Evolutionary conservation across 2,888 invertebrate species (phyloP), one percentile per base, ranked within the genome.

Genomic region (Tuta absoluta): DNA sequence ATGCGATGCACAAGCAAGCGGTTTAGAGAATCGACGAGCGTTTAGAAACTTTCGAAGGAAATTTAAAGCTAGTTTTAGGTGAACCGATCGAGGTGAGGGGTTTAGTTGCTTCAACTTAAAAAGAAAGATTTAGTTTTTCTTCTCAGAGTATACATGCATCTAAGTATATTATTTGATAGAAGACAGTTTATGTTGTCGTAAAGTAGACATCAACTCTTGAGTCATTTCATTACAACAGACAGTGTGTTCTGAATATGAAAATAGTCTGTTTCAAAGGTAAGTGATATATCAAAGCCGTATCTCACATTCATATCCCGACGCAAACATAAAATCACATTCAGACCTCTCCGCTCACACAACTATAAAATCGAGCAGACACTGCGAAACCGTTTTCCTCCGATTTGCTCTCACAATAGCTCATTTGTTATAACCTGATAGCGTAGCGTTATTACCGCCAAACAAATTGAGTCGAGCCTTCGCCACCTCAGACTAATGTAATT

Each of bases 401-500:
- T 88, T 87, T 81, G 81, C 85, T 82, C 82, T 84, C 80, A 90
- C 89, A 91, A 91, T 91, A 89, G 89, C 87, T 90, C 90, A 91
- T 90, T 90, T 89, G 88, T 88, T 91, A 89, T 89, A 90, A 88
- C 87, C 88, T 86, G 89, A 90, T 91, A 90, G 86, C 89, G 85
- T 77, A 78, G 87, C 84, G 87, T 89, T 91, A 91, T 91, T 91
- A 91, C 88, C 73, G 84, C 85, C 89, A 90, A 91, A 91, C 91
- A 91, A 91, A 91, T 91, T 90, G 91, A 91, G 90, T 89, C 88
- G 89, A 90, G 90, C 86, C 90, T 89, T 89, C 90, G 89, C 91
- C 91, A 91, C 91, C 91, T 91, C 91, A 91, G 91, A 91, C 91
- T 91, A 91, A 91, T 91, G 90, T 90, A 91, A 91, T 91, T 90